Evolutionary conservation across 1,140 invertebrate species (phyloP).

Genomic region (Acromyrmex charruanus): DNA sequence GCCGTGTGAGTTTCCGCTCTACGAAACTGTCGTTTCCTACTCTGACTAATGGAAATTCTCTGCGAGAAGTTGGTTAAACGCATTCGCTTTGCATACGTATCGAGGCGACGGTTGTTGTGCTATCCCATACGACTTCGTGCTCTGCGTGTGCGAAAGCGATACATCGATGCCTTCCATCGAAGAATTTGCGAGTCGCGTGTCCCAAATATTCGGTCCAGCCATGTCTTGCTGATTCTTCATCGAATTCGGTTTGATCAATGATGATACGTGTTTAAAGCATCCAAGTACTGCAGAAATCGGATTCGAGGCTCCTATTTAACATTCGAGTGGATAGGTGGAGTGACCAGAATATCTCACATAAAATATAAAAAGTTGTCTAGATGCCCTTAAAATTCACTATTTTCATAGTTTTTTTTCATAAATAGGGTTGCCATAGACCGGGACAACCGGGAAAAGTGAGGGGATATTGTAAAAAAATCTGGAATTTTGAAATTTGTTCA

Average conservation of each 20-base stretch:
- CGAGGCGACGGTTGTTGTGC: constrained; percentile 45
- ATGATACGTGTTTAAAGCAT: neutral
- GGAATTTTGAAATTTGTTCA: no score
- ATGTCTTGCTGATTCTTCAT: neutral
- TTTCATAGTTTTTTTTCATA: no score
- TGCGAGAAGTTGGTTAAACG: constrained; percentile 84
- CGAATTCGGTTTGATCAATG: neutral
- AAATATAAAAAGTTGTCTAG: no score
- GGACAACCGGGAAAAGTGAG: no score
- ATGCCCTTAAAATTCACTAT: no score
- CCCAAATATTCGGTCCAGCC: neutral
- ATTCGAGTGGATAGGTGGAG: no score
- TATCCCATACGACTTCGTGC: constrained; percentile 11
- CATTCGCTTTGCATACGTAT: constrained; percentile 85
- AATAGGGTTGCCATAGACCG: no score
- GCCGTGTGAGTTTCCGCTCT: constrained; percentile 34
- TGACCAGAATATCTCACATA: no score
- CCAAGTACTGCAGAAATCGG: neutral
- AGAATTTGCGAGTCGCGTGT: constrained; percentile 16
- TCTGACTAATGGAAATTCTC: constrained; percentile 83
- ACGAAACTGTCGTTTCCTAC: constrained; percentile 45
- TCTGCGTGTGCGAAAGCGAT: neutral
- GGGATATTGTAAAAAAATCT: no score
- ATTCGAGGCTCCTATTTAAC: neutral
- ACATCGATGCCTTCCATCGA: neutral